Evolutionary conservation across 2,888 invertebrate species (phyloP), one percentile per base, ranked within the genome.

Genomic region (Andricus quercusramuli): DNA sequence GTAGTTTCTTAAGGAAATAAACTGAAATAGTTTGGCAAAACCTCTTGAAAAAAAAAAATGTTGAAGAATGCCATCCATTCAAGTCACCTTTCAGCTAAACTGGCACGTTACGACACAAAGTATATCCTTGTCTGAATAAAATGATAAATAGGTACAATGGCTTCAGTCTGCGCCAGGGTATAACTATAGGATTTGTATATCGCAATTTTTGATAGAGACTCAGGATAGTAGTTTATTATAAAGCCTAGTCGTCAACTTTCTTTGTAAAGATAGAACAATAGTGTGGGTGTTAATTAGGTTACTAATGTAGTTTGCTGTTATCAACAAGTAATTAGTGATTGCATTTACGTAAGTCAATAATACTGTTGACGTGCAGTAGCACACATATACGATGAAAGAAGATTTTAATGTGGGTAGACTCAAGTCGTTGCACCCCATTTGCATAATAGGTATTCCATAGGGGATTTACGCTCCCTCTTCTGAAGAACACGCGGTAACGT

Each of bases 111-210:
- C 56, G n/a, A 56, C 56, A n/a, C n/a, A n/a, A 59, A 56, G n/a
- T 56, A 6, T 37, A 37, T 59, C n/a, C 56, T n/a, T 0, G 56
- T n/a, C 56, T 15, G 25, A 62, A 62, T 15, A 25, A 29, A 62
- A 62, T 25, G 15, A 56, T 56, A 56, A n/a, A 56, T 56, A 56
- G 56, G n/a, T 56, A 56, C 56, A 56, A 56, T 56, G 56, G 56
- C 6, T 56, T 47, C 15, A 15, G 47, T 47, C 17, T 1, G 56
- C 11, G 3, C n/a, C 17, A 56, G 9, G 9, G 1, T n/a, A 56
- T 56, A 56, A n/a, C 8, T 56, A 11, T 8, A n/a, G 9, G n/a
- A 56, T 56, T 56, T 22, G 56, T 11, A 22, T 62, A 62, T 62
- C 25, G 62, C 62, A 62, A 25, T 62, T 62, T 15, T 62, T 62